Conservation (phyloP, 2,888 invertebrate species). For the Torymus aiolomorphi region DNA sequence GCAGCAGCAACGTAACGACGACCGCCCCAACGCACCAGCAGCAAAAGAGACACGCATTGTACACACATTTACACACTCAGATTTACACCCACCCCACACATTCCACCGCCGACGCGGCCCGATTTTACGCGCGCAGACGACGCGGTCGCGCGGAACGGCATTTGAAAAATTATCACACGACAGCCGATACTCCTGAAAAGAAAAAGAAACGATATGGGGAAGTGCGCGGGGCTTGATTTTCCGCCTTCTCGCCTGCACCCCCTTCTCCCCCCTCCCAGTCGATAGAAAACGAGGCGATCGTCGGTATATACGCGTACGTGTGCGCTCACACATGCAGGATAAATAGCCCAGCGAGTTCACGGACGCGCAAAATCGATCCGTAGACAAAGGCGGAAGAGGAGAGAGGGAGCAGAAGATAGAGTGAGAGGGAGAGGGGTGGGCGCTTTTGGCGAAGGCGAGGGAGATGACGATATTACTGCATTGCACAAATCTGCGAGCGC, state of each 20-base stretch:
- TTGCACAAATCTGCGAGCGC: conserved; percentile 51
- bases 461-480: conserved; percentile 39
- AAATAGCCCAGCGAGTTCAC: conserved; percentile 40
- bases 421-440: not conserved
- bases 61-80: no score
- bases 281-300: not conserved
- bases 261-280: not conserved
- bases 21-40: no score
- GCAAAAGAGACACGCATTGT: no score
- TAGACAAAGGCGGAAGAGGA: not conserved
- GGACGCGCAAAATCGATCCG: conserved; percentile 49
- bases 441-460: not conserved
- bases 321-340: not conserved
- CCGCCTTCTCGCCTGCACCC: not conserved
- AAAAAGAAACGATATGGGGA: not conserved
- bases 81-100: no score
- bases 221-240: no score
- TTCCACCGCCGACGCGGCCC: no score
- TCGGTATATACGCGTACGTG: not conserved
- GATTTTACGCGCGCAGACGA: no score
- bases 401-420: not conserved
- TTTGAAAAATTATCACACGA: not conserved
- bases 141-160: not conserved
- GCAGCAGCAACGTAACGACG: not conserved
- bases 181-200: not conserved